phyloP scores from a whole-genome alignment of 2,888 invertebrate genomes.

The Ferrisia virgata region DNA sequence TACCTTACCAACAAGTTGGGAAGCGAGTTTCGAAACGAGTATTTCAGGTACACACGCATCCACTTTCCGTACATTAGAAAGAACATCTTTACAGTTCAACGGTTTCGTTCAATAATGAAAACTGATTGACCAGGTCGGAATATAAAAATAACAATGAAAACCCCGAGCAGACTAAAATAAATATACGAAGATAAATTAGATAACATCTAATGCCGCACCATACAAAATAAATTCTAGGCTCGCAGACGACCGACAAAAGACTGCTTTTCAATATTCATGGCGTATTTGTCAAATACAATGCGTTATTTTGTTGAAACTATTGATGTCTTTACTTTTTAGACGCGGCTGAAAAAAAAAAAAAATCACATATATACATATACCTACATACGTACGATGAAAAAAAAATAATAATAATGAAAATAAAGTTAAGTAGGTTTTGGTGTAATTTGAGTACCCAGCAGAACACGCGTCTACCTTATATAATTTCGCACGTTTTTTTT shows the following conservation, averaged over 20 bases:
- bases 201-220: constrained; percentile 40
- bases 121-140: constrained; percentile 43
- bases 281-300: constrained; percentile 45
- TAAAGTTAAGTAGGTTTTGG: constrained; percentile 23
- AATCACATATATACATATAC: too few relatives aligned
- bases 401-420: background rate
- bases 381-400: background rate
- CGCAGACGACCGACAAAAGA: constrained; percentile 40
- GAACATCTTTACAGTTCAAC: constrained; percentile 38
- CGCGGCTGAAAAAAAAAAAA: background rate
- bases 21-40: background rate
- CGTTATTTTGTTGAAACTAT: constrained; percentile 41
- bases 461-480: constrained; percentile 34
- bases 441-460: constrained; percentile 31
- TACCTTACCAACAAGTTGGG: background rate
- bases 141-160: constrained; percentile 41
- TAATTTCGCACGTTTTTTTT: constrained; percentile 36
- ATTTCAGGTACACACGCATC: constrained; percentile 23
- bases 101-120: constrained; percentile 39
- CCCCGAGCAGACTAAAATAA: constrained; percentile 32
- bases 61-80: background rate
- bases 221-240: constrained; percentile 36
- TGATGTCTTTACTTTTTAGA: constrained; percentile 41
- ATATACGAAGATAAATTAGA: constrained; percentile 43
- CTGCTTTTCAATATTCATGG: constrained; percentile 41